Conservation (phyloP, 2,113 vertebrate genomes). For the Sorex araneus region DNA sequence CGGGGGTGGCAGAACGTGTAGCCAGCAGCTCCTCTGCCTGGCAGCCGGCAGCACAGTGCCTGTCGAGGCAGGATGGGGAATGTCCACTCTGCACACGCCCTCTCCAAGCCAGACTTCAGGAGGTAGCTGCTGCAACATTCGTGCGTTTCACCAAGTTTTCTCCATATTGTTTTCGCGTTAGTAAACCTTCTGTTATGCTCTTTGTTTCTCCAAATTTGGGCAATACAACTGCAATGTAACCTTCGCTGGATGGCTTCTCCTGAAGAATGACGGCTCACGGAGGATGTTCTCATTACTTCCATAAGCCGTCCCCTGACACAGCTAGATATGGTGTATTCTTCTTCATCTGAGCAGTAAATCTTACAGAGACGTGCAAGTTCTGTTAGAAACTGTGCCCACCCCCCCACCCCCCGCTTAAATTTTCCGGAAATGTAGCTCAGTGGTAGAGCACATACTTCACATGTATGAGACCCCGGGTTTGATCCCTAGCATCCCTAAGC, state of each 20-base stretch:
- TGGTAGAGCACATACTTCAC: too few species aligned
- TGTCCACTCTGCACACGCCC: rapidly evolving
- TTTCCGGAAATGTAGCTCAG: too few species aligned
- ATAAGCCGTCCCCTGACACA: slow-evolving; percentile 97
- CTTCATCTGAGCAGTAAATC: slow-evolving; percentile 94
- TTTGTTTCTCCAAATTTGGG: slow-evolving; percentile 99
- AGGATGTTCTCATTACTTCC: slow-evolving; percentile 98
- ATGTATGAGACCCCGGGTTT: too few species aligned
- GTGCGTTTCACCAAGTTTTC: slow-evolving; percentile 90
- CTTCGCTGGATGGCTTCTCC: slow-evolving; percentile 97
- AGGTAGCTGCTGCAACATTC: slow-evolving; percentile 43
- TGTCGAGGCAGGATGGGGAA: too few species aligned
- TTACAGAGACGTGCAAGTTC: slow-evolving; percentile 97
- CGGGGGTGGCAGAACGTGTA: too few species aligned
- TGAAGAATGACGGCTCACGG: slow-evolving; percentile 92
- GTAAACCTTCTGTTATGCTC: slow-evolving; percentile 94
- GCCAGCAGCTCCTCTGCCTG: too few species aligned
- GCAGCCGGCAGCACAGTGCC: too few species aligned
- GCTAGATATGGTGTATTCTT: slow-evolving; percentile 96
- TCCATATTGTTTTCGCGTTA: slow-evolving; percentile 94
- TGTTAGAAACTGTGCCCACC: slow-evolving; percentile 98
- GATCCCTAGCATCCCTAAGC: too few species aligned
- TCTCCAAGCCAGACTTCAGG: slow-evolving; percentile 32
- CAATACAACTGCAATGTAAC: slow-evolving; percentile 98
- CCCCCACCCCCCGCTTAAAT: too few species aligned